Conservation (phyloP, 2,113 vertebrate species). For the Ophthalmolycus amberensis region DNA sequence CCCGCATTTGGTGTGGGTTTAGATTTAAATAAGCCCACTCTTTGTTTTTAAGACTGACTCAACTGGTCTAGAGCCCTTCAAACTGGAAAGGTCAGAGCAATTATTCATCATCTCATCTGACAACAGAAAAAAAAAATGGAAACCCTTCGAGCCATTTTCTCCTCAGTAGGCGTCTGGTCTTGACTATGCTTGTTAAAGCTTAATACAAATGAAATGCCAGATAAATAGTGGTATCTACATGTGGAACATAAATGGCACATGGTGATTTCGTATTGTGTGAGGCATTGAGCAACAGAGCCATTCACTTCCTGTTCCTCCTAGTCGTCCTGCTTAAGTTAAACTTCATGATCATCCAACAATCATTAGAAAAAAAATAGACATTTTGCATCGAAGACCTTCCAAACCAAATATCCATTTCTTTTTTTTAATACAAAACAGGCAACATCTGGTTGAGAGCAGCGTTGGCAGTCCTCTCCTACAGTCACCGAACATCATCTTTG, state of each 20-base stretch:
- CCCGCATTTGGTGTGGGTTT: constrained; percentile 14
- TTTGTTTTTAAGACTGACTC: constrained; percentile 15
- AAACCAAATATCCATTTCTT: background rate
- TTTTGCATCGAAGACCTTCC: background rate
- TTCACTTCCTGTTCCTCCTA: background rate
- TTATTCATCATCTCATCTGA: constrained; percentile 19
- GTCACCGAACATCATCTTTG: constrained; percentile 3
- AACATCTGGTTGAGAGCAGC: background rate
- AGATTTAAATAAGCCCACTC: constrained; percentile 34
- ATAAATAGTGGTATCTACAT: background rate
- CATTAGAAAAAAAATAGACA: background rate
- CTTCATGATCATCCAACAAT: background rate
- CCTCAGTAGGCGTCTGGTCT: constrained; percentile 4
- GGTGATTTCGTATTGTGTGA: background rate
- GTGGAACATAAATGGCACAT: constrained; percentile 2
- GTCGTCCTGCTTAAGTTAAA: background rate
- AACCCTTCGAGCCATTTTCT: background rate
- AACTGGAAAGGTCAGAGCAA: constrained; percentile 28
- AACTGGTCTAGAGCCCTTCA: background rate
- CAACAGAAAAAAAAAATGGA: background rate
- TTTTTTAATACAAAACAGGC: constrained; percentile 1
- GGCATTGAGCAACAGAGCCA: background rate
- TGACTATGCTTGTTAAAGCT: background rate
- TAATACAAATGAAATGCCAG: background rate
- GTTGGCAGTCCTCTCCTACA: background rate